A percentile compares a stretch with the other conserved stretches of the same genome.
Conservation (phyloP, 1,140 invertebrate genomes). For the Achatina immaculata region DNA sequence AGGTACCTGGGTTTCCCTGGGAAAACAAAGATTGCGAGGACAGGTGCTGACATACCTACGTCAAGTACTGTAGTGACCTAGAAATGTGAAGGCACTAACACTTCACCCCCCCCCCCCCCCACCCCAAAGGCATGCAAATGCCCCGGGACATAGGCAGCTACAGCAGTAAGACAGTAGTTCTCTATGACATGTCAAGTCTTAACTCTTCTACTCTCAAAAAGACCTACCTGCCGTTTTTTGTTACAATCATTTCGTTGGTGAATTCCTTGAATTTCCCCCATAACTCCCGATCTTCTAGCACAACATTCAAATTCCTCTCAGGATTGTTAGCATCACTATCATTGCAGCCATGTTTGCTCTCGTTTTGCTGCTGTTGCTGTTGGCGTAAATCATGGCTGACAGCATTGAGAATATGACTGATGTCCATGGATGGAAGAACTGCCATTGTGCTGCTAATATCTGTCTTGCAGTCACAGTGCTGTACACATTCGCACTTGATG, state of each 20-base stretch:
- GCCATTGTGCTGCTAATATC: neutral
- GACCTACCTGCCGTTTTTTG: slow-evolving; percentile 91
- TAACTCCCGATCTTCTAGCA: slow-evolving; percentile 88
- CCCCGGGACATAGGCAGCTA: no score
- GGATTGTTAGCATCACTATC: slow-evolving; percentile 57
- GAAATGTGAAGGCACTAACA: no score
- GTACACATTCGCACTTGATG: slow-evolving; percentile 46
- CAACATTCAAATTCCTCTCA: slow-evolving; percentile 71
- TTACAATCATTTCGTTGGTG: slow-evolving; percentile 99
- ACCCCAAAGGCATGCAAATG: no score
- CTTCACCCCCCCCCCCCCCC: no score
- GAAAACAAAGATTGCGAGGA: no score
- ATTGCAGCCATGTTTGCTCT: slow-evolving; percentile 14
- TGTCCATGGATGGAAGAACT: slow-evolving; percentile 48
- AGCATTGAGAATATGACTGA: slow-evolving; percentile 58
- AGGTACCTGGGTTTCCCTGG: no score
- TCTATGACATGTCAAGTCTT: no score
- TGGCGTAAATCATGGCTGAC: slow-evolving; percentile 60
- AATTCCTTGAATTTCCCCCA: slow-evolving; percentile 94
- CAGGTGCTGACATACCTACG: no score
- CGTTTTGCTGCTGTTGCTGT: slow-evolving; percentile 9
- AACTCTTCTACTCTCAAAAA: no score
- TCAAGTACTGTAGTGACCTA: no score
- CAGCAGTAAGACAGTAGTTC: no score
- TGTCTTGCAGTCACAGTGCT: slow-evolving; percentile 1